phyloP scores from a whole-genome alignment of 2,113 vertebrate genomes.

The Platysteira castanea region DNA sequence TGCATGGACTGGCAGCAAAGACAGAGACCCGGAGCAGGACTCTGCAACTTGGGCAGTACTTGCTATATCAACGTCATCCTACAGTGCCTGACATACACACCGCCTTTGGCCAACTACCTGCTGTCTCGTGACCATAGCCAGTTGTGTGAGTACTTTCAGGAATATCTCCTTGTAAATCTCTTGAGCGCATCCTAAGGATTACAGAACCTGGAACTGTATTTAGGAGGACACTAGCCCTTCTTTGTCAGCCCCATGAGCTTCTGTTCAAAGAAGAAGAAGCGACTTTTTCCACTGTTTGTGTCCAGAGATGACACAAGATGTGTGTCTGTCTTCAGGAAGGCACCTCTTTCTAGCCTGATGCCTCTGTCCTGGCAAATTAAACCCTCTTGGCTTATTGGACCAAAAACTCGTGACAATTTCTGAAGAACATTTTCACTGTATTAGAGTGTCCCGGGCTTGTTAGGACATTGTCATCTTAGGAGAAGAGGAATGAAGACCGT shows the following conservation, averaged over 20 bases:
- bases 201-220: not conserved
- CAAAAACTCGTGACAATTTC: not conserved
- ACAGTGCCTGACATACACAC: slow-evolving; percentile 90
- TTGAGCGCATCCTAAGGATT: not conserved
- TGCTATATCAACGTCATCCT: slow-evolving; percentile 90
- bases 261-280: not conserved
- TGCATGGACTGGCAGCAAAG: slow-evolving; percentile 85
- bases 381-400: not conserved
- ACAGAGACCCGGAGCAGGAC: slow-evolving; percentile 85
- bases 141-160: not conserved
- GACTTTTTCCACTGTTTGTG: not conserved
- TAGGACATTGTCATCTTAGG: not conserved
- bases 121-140: not conserved
- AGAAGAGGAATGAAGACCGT: not conserved
- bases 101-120: slow-evolving; percentile 60
- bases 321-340: not conserved
- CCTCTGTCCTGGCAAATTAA: not conserved
- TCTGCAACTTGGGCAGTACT: slow-evolving; percentile 88
- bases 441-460: not conserved
- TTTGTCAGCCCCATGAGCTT: not conserved
- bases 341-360: not conserved
- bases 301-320: not conserved
- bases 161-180: not conserved
- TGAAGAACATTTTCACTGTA: not conserved
- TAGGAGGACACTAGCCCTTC: not conserved